Base-by-base conservation (phyloP, 2,888 invertebrate species). In the Drosophila kuntzei region DNA sequence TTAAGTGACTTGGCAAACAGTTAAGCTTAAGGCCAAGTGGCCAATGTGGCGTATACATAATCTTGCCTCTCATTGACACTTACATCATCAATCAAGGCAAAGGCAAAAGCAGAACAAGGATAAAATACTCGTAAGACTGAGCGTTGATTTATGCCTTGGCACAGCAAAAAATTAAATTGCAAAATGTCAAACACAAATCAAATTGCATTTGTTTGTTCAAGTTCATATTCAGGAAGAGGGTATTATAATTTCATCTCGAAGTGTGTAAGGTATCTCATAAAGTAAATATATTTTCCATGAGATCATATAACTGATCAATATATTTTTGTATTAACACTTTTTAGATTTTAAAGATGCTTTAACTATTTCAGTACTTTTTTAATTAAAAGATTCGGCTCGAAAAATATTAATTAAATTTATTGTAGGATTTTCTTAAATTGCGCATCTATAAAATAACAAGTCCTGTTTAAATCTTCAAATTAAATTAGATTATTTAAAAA, bases 101-200 rank as follows among this genome's bases (percentile, higher is more conserved):
- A 18, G 37, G 47, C 36, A 12, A 14, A 18, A 32, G 47, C 36
- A n/a, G 44, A 4, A 29, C 29, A 41, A 41, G 41, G 20, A 41
- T 20, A 8, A n/a, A n/a, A n/a, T n/a, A n/a, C n/a, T 3, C 16
- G 44, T 8, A 20, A 41, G 44, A 22, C 34, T 22, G 1, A 55
- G 29, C 61, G 63, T 59, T 87, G 81, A 82, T 82, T 84, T 81
- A 82, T 87, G 79, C 65, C 63, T 63, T 71, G 50, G 44, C 50
- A 37, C 65, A 60, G 68, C 50, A 55, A 71, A 54, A 80, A 80
- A 79, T 87, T 72, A 84, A 87, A 81, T 85, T 82, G 85, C 82
- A 76, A 74, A 84, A 80, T 63, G 80, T 66, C 72, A 62, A 76
- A 72, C 79, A 75, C 74, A 87, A 84, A 84, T 80, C 70, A 86